A percentile compares a stretch with the other conserved stretches of the same genome.
Evolutionary conservation across 2,113 vertebrate genomes (phyloP).

Genomic region (Willisornis vidua): DNA sequence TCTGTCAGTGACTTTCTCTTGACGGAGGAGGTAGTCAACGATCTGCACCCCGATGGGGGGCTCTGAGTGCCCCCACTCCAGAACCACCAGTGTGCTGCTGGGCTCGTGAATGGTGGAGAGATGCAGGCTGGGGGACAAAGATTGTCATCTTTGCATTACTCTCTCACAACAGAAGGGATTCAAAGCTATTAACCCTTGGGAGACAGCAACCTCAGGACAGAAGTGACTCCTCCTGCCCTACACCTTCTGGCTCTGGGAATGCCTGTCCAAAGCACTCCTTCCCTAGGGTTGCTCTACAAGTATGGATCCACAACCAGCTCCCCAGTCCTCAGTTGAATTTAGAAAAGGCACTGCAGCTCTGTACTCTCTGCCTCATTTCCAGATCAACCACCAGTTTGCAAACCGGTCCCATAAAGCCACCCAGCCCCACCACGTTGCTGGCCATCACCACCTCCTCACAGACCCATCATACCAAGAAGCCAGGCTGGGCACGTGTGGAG

Average conservation of each 20-base stretch:
- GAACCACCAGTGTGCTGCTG: constrained; percentile 93
- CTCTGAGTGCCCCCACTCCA: constrained; percentile 95
- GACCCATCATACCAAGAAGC: background rate
- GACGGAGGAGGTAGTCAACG: constrained; percentile 94
- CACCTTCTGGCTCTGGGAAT: background rate
- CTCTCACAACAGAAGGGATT: background rate
- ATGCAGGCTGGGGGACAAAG: constrained; percentile 76
- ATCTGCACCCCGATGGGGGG: constrained; percentile 94
- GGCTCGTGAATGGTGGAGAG: constrained; percentile 92
- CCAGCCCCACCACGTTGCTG: background rate
- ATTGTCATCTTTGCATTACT: background rate
- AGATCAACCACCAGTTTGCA: background rate
- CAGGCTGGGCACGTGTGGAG: background rate
- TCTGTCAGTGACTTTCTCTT: constrained; percentile 95
- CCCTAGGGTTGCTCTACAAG: background rate
- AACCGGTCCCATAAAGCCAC: background rate
- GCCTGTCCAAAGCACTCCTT: background rate
- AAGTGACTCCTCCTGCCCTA: background rate
- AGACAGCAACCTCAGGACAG: background rate
- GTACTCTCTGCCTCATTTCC: background rate
- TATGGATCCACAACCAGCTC: background rate
- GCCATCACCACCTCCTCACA: background rate
- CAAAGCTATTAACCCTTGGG: background rate
- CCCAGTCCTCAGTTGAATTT: background rate
- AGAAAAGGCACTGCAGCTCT: background rate